phyloP scores from a whole-genome alignment of 2,888 invertebrate genomes.

The Desoria tigrina region DNA sequence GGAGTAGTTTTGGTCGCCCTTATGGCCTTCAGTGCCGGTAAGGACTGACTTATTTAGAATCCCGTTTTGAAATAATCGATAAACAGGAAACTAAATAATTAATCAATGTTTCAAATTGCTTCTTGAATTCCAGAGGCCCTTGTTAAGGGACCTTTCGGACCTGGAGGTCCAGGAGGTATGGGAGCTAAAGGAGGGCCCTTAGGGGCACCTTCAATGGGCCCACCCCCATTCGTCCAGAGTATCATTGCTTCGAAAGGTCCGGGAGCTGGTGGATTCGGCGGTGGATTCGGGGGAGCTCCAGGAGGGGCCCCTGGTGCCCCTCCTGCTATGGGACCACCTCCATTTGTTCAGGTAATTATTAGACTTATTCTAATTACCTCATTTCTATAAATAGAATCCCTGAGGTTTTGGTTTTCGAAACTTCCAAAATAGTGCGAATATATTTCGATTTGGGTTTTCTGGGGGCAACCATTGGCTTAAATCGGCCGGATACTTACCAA shows the following conservation, averaged over 20 bases:
- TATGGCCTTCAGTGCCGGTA: conserved; percentile 9
- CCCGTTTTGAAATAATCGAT: too few relatives aligned
- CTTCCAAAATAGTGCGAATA: too few relatives aligned
- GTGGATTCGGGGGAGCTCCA: neutral
- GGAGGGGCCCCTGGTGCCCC: conserved; percentile 10
- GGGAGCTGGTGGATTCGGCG: neutral
- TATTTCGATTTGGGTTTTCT: too few relatives aligned
- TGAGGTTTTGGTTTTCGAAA: too few relatives aligned
- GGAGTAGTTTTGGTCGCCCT: neutral
- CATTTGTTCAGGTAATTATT: conserved; percentile 30
- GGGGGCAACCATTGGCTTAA: too few relatives aligned
- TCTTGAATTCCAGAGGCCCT: conserved; percentile 25
- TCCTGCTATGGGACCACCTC: conserved; percentile 30
- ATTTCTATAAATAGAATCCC: too few relatives aligned
- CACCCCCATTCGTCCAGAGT: conserved; percentile 32
- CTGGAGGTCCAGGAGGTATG: conserved; percentile 20
- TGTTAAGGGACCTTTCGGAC: conserved; percentile 30
- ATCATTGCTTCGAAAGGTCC: conserved; percentile 26
- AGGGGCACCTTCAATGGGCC: conserved; percentile 26
- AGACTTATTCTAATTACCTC: too few relatives aligned
- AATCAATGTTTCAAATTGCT: neutral
- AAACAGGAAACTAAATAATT: too few relatives aligned
- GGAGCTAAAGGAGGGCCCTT: conserved; percentile 18
- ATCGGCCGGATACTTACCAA: too few relatives aligned
- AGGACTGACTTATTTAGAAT: neutral